Evolutionary conservation across 2,888 invertebrate genomes (phyloP).

Genomic region (Petrolisthes manimaculis): DNA sequence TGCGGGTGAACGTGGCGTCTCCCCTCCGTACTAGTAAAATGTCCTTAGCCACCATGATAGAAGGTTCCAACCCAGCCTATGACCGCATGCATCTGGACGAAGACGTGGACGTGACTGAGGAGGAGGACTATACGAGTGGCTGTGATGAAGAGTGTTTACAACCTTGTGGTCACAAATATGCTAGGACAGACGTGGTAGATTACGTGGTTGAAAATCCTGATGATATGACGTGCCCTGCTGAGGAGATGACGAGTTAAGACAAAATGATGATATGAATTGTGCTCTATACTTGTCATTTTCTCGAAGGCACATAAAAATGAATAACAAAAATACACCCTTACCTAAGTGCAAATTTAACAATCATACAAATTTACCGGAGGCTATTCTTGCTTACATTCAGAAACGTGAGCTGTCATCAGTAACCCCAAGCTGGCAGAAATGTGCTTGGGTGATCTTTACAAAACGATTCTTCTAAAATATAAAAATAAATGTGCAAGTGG

Average conservation of each 20-base stretch:
- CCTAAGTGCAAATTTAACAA: no score
- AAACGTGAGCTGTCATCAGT: no score
- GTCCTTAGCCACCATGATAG: slow-evolving; percentile 51
- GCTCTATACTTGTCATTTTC: no score
- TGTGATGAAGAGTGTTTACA: slow-evolving; percentile 15
- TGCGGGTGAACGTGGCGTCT: slow-evolving; percentile 53
- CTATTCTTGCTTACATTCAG: no score
- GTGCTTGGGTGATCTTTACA: no score
- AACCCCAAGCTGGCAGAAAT: no score
- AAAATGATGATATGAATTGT: no score
- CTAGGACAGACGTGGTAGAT: neutral
- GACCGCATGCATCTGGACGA: slow-evolving; percentile 44
- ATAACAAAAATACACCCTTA: no score
- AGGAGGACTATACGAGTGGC: slow-evolving; percentile 19
- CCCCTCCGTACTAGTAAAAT: slow-evolving; percentile 52
- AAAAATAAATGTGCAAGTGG: no score
- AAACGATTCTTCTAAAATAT: no score
- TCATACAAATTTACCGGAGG: no score
- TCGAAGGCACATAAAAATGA: no score
- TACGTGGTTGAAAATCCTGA: neutral
- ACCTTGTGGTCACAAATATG: neutral
- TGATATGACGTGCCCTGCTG: neutral
- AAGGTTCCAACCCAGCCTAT: slow-evolving; percentile 48
- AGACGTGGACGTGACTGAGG: slow-evolving; percentile 33
- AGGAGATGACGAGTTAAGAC: neutral